Evolutionary conservation across 2,888 invertebrate species (phyloP), one percentile per base, ranked within the genome.

Genomic region (Eudemis profundana): DNA sequence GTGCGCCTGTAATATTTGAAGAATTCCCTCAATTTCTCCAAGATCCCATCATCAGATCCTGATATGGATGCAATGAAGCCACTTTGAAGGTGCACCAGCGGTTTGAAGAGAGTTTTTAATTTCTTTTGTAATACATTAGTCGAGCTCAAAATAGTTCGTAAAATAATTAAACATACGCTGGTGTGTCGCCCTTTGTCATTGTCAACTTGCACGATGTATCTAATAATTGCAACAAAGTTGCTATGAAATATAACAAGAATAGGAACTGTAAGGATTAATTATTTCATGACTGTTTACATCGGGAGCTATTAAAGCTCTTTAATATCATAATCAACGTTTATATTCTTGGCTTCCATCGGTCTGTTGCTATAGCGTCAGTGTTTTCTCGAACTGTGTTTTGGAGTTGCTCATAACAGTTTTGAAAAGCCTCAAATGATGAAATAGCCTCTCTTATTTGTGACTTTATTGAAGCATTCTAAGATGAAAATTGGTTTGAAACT

Each of bases 301-400:
- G 44, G n/a, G 10, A 36, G 49, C 61, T 50, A 60, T 29, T 42
- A 14, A 23, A 53, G 36, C 19, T 33, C 23, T 40, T 54, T 49
- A 50, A 49, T 56, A 51, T 42, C 33, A 51, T 42, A 42, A 44
- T 33, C 61, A 60, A 53, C 49, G 50, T 62, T 67, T 53, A 47
- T 47, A 49, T 53, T 53, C 29, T 51, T 23, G 53, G 14, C 46
- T 44, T 57, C 42, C 49, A 33, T 42, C 44, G 17, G 46, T 46
- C 59, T 65, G 79, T 81, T 80, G 72, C 78, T 71, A 83, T 75
- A 78, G 76, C 78, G 78, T 81, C 74, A 78, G 70, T 69, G 67
- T 75, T 73, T 64, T 49, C 50, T 47, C 10, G 14, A 50, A 50
- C 29, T 33, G 5, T 57, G 36, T 50, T 64, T 64, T 44, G 17